Conservation (phyloP, 1,140 invertebrate genomes). For the Macrotrachela quadricornifera region DNA sequence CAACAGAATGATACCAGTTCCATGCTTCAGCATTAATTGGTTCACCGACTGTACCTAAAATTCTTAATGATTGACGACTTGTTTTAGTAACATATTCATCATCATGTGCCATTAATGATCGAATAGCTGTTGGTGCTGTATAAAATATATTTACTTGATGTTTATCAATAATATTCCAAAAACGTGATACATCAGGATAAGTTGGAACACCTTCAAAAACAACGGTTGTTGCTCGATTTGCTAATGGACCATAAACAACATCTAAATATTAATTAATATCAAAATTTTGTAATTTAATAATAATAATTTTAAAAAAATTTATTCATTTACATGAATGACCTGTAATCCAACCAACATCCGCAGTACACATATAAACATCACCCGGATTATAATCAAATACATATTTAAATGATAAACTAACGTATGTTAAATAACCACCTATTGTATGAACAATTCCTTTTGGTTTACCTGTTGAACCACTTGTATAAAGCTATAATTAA, state of each 20-base stretch:
- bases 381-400: constrained; percentile 33
- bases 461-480: not conserved
- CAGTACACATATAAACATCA: constrained; percentile 37
- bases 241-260: constrained; percentile 37
- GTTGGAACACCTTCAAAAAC: constrained; percentile 37
- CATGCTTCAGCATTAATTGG: constrained; percentile 95
- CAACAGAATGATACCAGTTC: constrained; percentile 76
- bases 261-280: constrained; percentile 14
- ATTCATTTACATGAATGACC: constrained; percentile 30
- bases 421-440: no score
- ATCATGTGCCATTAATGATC: constrained; percentile 53
- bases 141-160: constrained; percentile 36
- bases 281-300: no score
- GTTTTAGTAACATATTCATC: constrained; percentile 38
- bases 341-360: constrained; percentile 41
- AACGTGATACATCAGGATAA: constrained; percentile 37
- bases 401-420: constrained; percentile 13
- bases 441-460: not conserved
- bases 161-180: constrained; percentile 36
- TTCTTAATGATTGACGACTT: constrained; percentile 11
- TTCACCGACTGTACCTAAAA: constrained; percentile 47
- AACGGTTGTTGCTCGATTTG: constrained; percentile 35
- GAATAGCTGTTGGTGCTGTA: constrained; percentile 35
- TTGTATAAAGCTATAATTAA: constrained; percentile 13
- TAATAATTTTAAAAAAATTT: no score